Conservation (phyloP, 2,113 vertebrate genomes). For the Erinaceus europaeus region DNA sequence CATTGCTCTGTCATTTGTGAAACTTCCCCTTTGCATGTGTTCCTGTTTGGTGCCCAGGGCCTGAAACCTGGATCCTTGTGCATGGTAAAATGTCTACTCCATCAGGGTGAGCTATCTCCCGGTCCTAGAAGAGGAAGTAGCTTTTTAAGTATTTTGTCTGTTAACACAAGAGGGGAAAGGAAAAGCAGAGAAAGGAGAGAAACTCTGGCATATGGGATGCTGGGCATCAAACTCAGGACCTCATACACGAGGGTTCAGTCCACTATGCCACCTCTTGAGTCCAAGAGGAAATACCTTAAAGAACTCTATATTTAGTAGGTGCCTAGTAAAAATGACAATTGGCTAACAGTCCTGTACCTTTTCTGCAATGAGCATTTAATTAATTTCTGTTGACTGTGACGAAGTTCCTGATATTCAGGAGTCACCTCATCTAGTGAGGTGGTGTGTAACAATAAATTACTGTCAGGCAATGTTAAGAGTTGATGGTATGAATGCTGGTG, state of each 20-base stretch:
- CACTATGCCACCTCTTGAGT: too few relatives aligned
- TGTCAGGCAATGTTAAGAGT: neutral
- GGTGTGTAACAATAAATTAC: neutral
- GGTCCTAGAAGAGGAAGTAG: too few relatives aligned
- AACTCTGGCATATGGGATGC: neutral
- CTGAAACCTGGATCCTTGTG: too few relatives aligned
- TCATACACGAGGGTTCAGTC: too few relatives aligned
- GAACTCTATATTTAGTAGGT: neutral
- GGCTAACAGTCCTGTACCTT: neutral
- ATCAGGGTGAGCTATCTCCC: too few relatives aligned
- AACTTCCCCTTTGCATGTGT: too few relatives aligned
- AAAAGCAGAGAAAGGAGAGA: neutral
- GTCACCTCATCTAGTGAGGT: neutral
- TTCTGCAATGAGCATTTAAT: neutral
- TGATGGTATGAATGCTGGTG: neutral
- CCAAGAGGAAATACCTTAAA: neutral
- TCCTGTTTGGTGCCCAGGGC: too few relatives aligned
- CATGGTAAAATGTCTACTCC: too few relatives aligned
- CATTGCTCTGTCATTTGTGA: too few relatives aligned
- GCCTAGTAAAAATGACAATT: neutral
- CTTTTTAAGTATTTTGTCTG: too few relatives aligned
- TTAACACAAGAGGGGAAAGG: too few relatives aligned
- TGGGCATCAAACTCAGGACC: neutral
- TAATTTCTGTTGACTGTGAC: constrained; percentile 18
- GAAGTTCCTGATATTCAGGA: neutral